Evolutionary conservation across 1,140 invertebrate species (phyloP).

Genomic region (Dendrolimus punctatus): DNA sequence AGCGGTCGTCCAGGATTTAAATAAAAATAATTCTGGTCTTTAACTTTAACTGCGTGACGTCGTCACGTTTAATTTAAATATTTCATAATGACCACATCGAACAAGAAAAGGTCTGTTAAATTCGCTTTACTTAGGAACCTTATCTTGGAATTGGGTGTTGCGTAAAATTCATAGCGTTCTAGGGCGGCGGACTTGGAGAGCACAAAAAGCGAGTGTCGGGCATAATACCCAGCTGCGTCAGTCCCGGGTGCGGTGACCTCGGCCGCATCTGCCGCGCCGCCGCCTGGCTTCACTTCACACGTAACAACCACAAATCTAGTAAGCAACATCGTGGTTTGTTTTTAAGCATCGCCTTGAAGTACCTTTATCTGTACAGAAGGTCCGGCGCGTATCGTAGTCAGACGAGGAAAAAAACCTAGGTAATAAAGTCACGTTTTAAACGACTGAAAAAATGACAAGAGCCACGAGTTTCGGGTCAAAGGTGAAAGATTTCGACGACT

Average conservation of each 20-base stretch:
- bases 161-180: constrained; percentile 19
- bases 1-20: constrained; percentile 30
- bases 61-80: constrained; percentile 1
- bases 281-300: constrained; percentile 38
- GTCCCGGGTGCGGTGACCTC: constrained; percentile 47
- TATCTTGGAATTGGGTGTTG: constrained; percentile 7
- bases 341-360: no score
- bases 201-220: constrained; percentile 38
- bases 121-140: constrained; percentile 8
- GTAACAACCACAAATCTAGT: constrained; percentile 38
- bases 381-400: no score
- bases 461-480: no score
- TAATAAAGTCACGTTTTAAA: no score
- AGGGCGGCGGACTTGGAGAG: constrained; percentile 8
- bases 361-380: no score
- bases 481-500: no score
- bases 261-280: constrained; percentile 43
- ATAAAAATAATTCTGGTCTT: constrained; percentile 24
- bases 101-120: background rate
- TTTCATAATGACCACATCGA: background rate
- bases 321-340: constrained; percentile 6
- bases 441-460: no score
- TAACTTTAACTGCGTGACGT: constrained; percentile 28
- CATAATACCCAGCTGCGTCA: constrained; percentile 46
- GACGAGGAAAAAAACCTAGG: no score